Evolutionary conservation across 2,888 invertebrate genomes (phyloP), one percentile per base, ranked within the genome.

Genomic region (Drosophila neotestacea): DNA sequence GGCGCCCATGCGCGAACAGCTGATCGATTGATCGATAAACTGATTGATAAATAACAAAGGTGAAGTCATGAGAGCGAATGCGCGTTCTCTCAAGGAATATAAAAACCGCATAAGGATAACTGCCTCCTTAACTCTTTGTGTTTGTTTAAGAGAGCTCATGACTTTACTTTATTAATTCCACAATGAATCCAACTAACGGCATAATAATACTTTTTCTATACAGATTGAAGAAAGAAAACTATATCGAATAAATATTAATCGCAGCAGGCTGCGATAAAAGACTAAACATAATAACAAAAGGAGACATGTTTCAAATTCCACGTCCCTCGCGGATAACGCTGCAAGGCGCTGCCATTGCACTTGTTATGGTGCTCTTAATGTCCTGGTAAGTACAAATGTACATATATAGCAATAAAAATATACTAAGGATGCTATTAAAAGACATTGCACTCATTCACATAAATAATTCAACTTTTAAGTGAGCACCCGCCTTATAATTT

Each of bases 251-350:
- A 32, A 41, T 44, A 42, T 41, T 54, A 32, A n/a, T 22, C 56
- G 22, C 56, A 68, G 66, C 65, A 36, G 46, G 51, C 68, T 65
- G 56, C 50, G 27, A 13, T 46, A 22, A 34, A 27, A 27, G 44
- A 27, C 27, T 27, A 42, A 27, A 56, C 6, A 32, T 2, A 1
- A 32, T 3, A 32, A 30, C 30, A 30, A 6, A 7, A n/a, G 38
- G 44, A 60, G 73, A 84, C 44, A 90, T 90, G 90, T 79, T 87
- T 39, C 77, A 81, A 69, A 74, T 89, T 70, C 73, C 79, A 54
- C 66, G 83, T 67, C 79, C 81, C 32, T 80, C 73, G 42, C 79
- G 77, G 58, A 60, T 85, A 38, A 65, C 80, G 56, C 64, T 91
- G 58, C 81, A 84, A 38, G 76, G 79, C 38, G 80, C 66, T 67